phyloP scores from a whole-genome alignment of 2,888 invertebrate species.

The Schizaphis graminum region DNA sequence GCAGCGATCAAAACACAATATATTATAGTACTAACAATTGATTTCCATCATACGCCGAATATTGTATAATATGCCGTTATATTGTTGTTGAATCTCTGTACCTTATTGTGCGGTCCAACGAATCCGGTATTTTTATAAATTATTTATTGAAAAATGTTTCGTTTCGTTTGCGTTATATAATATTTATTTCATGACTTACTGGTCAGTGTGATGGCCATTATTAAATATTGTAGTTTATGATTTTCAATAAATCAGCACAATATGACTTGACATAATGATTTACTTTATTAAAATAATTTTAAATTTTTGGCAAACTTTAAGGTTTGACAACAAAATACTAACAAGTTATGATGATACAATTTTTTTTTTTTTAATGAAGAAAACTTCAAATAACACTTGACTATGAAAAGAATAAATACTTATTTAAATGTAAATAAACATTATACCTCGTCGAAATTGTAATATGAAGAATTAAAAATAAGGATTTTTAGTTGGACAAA shows the following conservation, averaged over 20 bases:
- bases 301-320: neutral
- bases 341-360: neutral
- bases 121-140: neutral
- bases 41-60: neutral
- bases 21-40: neutral
- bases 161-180: neutral
- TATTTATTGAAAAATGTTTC: neutral
- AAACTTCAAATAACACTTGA: too few relatives aligned
- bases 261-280: neutral
- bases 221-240: neutral
- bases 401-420: too few relatives aligned
- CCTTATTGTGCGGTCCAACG: neutral
- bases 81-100: neutral
- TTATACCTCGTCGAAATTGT: fast-evolving
- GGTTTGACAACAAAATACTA: neutral
- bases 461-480: neutral
- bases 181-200: neutral
- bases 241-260: neutral
- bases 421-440: neutral
- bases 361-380: too few relatives aligned
- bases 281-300: neutral
- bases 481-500: neutral
- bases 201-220: neutral
- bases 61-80: neutral
- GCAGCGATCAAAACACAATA: neutral